phyloP scores from a whole-genome alignment of 2,113 vertebrate species.

The Corydoras sp. region DNA sequence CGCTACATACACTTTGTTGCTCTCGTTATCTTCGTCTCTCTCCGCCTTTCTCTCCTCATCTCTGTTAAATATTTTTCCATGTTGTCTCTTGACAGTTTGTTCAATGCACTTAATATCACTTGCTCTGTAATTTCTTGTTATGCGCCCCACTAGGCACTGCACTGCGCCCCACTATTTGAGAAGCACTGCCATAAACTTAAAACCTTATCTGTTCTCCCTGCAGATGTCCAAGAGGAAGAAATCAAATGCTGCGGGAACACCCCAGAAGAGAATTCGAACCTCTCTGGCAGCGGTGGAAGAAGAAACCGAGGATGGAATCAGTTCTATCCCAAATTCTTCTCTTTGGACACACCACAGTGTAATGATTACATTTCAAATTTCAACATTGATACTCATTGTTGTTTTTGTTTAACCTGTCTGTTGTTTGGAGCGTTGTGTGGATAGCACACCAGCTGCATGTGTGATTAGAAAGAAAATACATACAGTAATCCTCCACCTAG shows the following conservation, averaged over 20 bases:
- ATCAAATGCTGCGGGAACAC: background rate
- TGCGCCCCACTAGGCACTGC: no score
- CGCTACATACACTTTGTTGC: no score
- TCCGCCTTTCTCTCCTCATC: no score
- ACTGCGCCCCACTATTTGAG: no score
- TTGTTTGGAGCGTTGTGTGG: background rate
- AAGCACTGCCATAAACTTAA: no score
- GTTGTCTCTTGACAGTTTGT: no score
- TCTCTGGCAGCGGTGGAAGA: background rate
- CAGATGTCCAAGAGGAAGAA: constrained; percentile 26
- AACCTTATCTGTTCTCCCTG: background rate
- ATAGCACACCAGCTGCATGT: background rate
- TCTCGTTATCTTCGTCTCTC: no score
- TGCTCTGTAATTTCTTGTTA: no score
- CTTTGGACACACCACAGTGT: background rate
- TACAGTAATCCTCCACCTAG: no score
- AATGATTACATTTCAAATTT: background rate
- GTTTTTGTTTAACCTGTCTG: background rate
- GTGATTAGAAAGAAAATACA: no score
- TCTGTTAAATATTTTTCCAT: no score
- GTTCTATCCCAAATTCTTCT: background rate
- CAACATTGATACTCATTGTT: background rate
- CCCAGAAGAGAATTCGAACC: background rate
- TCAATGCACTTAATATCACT: no score
- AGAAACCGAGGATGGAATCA: background rate